Conservation (phyloP, 2,888 invertebrate genomes). For the Rhodophaea formosa region DNA sequence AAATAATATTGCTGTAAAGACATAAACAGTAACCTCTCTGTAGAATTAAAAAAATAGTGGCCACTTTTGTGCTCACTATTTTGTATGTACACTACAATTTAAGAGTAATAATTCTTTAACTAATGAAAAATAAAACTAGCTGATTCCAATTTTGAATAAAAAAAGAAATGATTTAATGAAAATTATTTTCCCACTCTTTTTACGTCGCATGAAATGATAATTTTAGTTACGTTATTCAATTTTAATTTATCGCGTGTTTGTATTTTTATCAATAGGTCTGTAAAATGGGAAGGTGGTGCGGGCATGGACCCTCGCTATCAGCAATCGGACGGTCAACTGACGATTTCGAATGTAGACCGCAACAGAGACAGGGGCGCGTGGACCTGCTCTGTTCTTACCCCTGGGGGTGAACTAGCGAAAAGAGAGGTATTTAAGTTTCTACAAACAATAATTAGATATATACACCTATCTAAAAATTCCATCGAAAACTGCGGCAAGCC, state of each 20-base stretch:
- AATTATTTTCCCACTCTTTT: too few relatives aligned
- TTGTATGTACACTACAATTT: too few relatives aligned
- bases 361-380: constrained; percentile 88
- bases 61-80: too few relatives aligned
- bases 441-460: not conserved
- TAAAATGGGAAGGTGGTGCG: constrained; percentile 84
- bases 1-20: too few relatives aligned
- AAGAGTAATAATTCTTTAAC: too few relatives aligned
- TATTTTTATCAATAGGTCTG: constrained; percentile 58
- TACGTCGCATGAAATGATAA: not conserved
- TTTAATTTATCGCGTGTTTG: too few relatives aligned
- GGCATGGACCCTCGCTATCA: constrained; percentile 75
- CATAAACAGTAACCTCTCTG: not conserved
- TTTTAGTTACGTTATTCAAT: not conserved
- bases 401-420: constrained; percentile 88
- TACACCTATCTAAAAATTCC: not conserved
- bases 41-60: too few relatives aligned
- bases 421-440: constrained; percentile 81
- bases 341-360: constrained; percentile 83
- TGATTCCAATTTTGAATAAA: too few relatives aligned
- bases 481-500: too few relatives aligned
- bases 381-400: constrained; percentile 88
- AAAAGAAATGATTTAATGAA: too few relatives aligned
- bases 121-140: too few relatives aligned
- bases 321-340: constrained; percentile 81